Conservation (phyloP, 2,888 invertebrate genomes). For the Hypsopygia costalis region DNA sequence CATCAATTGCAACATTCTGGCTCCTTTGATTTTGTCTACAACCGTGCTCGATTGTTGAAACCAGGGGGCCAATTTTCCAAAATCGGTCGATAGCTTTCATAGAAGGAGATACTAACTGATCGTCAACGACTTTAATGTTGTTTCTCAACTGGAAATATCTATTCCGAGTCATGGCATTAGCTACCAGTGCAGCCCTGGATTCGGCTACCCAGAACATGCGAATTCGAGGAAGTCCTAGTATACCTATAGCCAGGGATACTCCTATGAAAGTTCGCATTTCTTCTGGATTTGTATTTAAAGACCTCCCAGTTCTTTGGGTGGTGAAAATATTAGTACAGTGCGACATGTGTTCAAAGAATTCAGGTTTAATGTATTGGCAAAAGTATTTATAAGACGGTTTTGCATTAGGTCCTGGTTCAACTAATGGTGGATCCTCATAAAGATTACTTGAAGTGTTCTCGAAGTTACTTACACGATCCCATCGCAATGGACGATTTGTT, state of each 20-base stretch:
- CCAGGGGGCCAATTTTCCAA: background rate
- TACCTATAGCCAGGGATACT: background rate
- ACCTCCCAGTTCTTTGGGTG: background rate
- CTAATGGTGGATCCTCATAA: background rate
- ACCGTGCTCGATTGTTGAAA: conserved; percentile 11
- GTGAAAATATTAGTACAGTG: background rate
- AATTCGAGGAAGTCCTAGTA: background rate
- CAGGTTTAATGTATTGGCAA: background rate
- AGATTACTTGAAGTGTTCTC: background rate
- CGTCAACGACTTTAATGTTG: background rate
- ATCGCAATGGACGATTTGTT: background rate
- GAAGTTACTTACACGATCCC: background rate
- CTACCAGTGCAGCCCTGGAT: background rate
- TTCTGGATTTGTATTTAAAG: background rate
- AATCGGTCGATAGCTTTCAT: background rate
- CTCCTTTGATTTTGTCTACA: conserved; percentile 18
- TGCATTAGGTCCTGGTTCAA: background rate
- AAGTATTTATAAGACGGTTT: background rate
- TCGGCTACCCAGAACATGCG: background rate
- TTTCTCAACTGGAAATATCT: background rate
- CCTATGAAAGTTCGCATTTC: background rate
- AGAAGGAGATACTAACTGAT: background rate
- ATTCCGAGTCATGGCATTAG: background rate
- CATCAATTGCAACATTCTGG: conserved; percentile 20
- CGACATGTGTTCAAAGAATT: background rate